Percentiles rank a stretch among this genome's conserved stretches.
Evolutionary conservation across 2,888 invertebrate genomes (phyloP).

Genomic region (Ephialtes manifestator): DNA sequence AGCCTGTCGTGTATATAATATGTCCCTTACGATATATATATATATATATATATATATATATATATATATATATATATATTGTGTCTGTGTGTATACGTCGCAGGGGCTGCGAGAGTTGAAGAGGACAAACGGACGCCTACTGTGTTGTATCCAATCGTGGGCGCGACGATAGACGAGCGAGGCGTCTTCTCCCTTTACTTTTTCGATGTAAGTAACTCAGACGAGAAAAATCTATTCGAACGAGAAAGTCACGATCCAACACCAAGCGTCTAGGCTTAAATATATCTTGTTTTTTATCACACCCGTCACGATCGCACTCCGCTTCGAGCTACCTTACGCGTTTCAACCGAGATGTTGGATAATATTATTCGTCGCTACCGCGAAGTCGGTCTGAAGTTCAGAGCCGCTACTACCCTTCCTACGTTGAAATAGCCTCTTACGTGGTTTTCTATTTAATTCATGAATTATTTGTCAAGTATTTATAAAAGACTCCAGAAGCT

Average conservation of each 20-base stretch:
- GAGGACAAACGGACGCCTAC: slow-evolving; percentile 30
- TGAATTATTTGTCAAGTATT: neutral
- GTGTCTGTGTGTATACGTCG: neutral
- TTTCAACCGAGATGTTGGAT: neutral
- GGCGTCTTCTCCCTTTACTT: slow-evolving; percentile 7
- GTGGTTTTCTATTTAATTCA: neutral
- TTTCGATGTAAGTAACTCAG: slow-evolving; percentile 39
- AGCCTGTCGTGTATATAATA: slow-evolving; percentile 14
- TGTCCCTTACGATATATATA: slow-evolving; percentile 38
- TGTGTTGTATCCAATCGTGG: slow-evolving; percentile 55
- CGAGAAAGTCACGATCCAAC: slow-evolving; percentile 3
- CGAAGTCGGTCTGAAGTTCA: neutral
- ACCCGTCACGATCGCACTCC: slow-evolving; percentile 15
- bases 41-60: slow-evolving; percentile 1
- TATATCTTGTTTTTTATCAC: slow-evolving; percentile 57
- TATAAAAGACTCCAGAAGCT: too few species aligned
- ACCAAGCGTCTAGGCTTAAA: slow-evolving; percentile 24
- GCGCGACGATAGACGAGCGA: slow-evolving; percentile 65
- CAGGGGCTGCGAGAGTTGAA: slow-evolving; percentile 23
- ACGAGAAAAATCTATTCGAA: slow-evolving; percentile 49
- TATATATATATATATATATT: slow-evolving; percentile 32
- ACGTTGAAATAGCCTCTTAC: neutral
- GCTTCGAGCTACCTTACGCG: neutral
- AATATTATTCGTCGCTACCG: slow-evolving; percentile 1
- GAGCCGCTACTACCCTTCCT: neutral